Evolutionary conservation across 1,140 invertebrate species (phyloP).

Genomic region (Zaprionus taronus): DNA sequence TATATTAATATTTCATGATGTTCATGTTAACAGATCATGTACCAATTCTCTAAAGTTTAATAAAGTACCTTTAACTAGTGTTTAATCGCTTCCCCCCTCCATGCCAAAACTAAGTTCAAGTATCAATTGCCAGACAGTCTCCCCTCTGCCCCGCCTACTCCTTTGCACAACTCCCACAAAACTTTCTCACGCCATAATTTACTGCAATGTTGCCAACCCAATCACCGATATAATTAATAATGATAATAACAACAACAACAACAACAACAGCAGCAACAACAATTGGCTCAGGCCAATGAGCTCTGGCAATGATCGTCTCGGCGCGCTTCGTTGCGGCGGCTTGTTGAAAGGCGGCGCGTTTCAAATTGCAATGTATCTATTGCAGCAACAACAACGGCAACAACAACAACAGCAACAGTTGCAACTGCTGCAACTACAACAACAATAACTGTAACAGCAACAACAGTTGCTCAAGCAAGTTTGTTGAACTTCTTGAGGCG

Average conservation of each 20-base stretch:
- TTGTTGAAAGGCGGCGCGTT: constrained; percentile 45
- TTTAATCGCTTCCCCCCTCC: not conserved
- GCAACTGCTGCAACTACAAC: constrained; percentile 60
- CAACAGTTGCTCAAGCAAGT: constrained; percentile 39
- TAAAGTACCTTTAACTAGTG: not conserved
- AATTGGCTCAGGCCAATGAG: constrained; percentile 61
- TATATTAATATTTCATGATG: no score
- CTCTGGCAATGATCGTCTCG: constrained; percentile 58
- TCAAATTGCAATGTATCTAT: constrained; percentile 64
- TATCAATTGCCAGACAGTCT: constrained; percentile 26
- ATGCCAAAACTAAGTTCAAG: constrained; percentile 27
- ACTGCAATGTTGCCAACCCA: constrained; percentile 64
- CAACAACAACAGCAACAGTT: constrained; percentile 44
- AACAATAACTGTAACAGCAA: constrained; percentile 10
- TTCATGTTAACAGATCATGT: no score
- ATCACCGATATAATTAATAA: constrained; percentile 82
- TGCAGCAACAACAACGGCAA: constrained; percentile 52
- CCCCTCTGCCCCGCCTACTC: not conserved
- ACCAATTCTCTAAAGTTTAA: not conserved
- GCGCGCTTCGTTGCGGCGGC: constrained; percentile 38
- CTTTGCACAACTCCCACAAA: constrained; percentile 35
- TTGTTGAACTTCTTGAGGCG: constrained; percentile 76
- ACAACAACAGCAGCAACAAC: constrained; percentile 21
- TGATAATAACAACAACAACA: constrained; percentile 41
- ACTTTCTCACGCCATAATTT: constrained; percentile 76